Conservation (phyloP, 1,140 invertebrate genomes). For the Ephestia elutella region DNA sequence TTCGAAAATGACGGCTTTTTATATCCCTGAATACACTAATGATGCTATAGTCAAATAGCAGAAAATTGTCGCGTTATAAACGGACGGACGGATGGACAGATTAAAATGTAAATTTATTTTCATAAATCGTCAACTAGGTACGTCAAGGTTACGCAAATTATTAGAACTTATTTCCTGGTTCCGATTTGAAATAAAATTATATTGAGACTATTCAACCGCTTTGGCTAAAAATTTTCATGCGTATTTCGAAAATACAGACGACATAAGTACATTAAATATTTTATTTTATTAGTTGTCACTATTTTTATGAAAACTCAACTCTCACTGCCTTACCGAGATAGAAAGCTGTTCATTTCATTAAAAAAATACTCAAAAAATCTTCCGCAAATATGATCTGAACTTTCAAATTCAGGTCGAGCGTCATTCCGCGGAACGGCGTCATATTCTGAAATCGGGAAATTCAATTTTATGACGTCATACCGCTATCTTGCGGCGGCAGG, state of each 20-base stretch:
- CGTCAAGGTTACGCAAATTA: not conserved
- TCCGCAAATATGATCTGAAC: too few relatives aligned
- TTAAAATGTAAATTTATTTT: not conserved
- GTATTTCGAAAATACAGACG: too few relatives aligned
- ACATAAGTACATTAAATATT: too few relatives aligned
- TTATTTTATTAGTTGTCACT: too few relatives aligned
- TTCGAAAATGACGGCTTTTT: not conserved
- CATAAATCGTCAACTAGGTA: not conserved
- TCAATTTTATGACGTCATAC: conserved; percentile 6
- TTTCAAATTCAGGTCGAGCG: not conserved
- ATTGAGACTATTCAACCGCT: too few relatives aligned
- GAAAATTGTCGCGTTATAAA: not conserved
- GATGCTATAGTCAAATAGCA: not conserved
- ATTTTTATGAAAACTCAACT: too few relatives aligned
- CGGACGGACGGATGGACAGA: too few relatives aligned
- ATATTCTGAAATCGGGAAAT: conserved; percentile 6
- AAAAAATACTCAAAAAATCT: too few relatives aligned
- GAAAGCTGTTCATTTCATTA: too few relatives aligned
- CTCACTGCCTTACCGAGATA: too few relatives aligned
- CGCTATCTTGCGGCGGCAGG: conserved; percentile 4
- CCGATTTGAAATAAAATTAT: too few relatives aligned
- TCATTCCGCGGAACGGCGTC: not conserved
- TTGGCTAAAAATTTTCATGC: too few relatives aligned
- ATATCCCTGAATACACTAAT: not conserved
- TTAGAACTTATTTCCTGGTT: not conserved